Conservation (phyloP, 2,888 invertebrate genomes). For the Clepsis dumicolana region DNA sequence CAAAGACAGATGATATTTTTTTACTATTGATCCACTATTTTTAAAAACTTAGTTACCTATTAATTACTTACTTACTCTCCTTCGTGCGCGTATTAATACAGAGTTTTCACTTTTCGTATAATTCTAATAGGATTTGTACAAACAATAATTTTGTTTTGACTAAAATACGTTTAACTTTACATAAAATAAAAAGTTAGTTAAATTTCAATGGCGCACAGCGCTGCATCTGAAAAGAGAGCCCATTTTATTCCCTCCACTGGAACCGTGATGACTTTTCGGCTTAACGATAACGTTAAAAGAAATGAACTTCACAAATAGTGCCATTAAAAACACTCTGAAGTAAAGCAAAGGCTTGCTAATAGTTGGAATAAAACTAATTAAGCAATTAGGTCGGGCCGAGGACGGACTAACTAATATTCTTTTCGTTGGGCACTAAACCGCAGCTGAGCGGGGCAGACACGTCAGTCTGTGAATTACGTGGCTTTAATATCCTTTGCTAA, state of each 20-base stretch:
- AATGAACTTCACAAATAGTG: constrained; percentile 13
- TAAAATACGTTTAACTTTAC: too few relatives aligned
- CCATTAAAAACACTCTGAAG: constrained; percentile 24
- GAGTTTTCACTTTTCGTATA: too few relatives aligned
- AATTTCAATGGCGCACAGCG: neutral
- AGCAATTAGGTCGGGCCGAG: constrained; percentile 33
- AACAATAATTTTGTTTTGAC: too few relatives aligned
- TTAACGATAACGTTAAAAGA: neutral
- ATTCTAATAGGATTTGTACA: too few relatives aligned
- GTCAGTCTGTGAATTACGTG: neutral
- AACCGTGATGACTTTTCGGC: neutral
- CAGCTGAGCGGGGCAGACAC: constrained; percentile 7
- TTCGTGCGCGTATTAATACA: too few relatives aligned
- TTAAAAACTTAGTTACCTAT: too few relatives aligned
- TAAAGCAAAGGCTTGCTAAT: constrained; percentile 22
- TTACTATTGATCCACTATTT: too few relatives aligned
- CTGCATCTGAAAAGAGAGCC: neutral
- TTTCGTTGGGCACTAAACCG: constrained; percentile 26
- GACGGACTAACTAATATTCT: constrained; percentile 37
- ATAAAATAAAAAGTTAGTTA: too few relatives aligned
- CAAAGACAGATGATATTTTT: too few relatives aligned
- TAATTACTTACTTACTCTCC: too few relatives aligned
- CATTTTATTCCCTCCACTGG: neutral
- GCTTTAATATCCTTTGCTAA: neutral
- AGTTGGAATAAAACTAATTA: constrained; percentile 38